A percentile compares a stretch with the other conserved stretches of the same genome.
phyloP scores from a whole-genome alignment of 92 coral and sea anemone genomes.

The Montipora capitata region DNA sequence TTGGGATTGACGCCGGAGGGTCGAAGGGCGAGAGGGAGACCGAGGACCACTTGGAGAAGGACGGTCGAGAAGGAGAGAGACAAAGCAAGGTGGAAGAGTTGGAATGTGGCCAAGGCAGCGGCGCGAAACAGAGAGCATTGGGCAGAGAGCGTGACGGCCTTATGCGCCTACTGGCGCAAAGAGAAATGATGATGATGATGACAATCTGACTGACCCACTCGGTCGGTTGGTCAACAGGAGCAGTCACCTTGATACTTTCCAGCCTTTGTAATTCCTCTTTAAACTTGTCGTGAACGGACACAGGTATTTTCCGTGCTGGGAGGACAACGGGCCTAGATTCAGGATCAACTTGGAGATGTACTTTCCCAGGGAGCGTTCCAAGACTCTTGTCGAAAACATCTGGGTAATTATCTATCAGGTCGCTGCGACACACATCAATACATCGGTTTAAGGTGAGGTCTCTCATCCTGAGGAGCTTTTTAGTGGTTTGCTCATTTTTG shows the following conservation, averaged over 20 bases:
- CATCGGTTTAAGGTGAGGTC: conserved; percentile 32
- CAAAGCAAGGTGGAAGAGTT: no score
- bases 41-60: no score
- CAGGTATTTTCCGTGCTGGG: conserved; percentile 53
- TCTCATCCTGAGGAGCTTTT: conserved; percentile 48
- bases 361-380: conserved; percentile 65
- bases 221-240: no score
- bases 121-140: no score
- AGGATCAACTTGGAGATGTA: conserved; percentile 49
- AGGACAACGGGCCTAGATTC: conserved; percentile 28
- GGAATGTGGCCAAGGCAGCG: no score
- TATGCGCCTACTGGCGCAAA: no score
- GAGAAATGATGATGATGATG: no score
- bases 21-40: no score
- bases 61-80: no score
- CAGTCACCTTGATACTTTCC: background rate
- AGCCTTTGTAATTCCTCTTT: conserved; percentile 36
- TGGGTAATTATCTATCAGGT: conserved; percentile 36
- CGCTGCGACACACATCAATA: conserved; percentile 45
- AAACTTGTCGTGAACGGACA: conserved; percentile 39
- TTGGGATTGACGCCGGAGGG: no score
- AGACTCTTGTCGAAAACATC: conserved; percentile 44
- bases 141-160: no score
- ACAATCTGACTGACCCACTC: no score
- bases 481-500: conserved; percentile 43